phyloP scores from a whole-genome alignment of 2,888 invertebrate species.

The Catocala fraxini region DNA sequence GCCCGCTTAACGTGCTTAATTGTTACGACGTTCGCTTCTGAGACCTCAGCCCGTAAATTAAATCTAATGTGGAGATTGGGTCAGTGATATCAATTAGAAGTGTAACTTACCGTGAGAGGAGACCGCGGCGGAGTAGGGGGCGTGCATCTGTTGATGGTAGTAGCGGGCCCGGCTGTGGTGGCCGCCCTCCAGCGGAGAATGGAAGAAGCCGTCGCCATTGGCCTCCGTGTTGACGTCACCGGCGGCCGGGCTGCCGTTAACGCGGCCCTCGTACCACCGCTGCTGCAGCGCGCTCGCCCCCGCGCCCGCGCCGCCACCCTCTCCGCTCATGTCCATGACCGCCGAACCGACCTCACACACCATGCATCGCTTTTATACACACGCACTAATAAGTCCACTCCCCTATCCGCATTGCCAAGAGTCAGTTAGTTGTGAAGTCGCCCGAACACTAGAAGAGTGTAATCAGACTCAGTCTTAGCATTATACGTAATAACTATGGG shows the following conservation, averaged over 20 bases:
- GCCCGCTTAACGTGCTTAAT: conserved; percentile 67
- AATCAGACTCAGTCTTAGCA: conserved; percentile 65
- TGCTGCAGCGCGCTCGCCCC: conserved; percentile 82
- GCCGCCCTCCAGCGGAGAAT: conserved; percentile 85
- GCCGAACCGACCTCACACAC: conserved; percentile 83
- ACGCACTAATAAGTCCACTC: conserved; percentile 82
- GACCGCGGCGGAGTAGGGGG: conserved; percentile 86
- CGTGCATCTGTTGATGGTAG: conserved; percentile 88
- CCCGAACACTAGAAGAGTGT: conserved; percentile 58
- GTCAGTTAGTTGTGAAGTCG: conserved; percentile 53
- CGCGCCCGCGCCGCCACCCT: conserved; percentile 78
- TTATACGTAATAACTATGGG: conserved; percentile 43
- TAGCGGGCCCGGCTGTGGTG: conserved; percentile 86
- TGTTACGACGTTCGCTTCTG: conserved; percentile 64
- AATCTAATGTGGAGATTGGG: conserved; percentile 34
- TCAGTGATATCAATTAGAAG: conserved; percentile 22
- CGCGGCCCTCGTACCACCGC: conserved; percentile 87
- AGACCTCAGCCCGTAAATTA: conserved; percentile 54
- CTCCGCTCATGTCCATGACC: conserved; percentile 86
- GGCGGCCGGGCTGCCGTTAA: conserved; percentile 85
- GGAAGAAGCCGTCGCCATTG: conserved; percentile 87
- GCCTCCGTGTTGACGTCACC: conserved; percentile 82
- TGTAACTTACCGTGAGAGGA: conserved; percentile 82
- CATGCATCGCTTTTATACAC: conserved; percentile 85
- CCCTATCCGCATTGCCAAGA: conserved; percentile 79